A percentile compares a stretch with the other conserved stretches of the same genome.
These are phyloP conservation scores for Bombus picipes DNA, from an alignment of 1,140 invertebrate species.

Conservation along the genomic window DNA sequence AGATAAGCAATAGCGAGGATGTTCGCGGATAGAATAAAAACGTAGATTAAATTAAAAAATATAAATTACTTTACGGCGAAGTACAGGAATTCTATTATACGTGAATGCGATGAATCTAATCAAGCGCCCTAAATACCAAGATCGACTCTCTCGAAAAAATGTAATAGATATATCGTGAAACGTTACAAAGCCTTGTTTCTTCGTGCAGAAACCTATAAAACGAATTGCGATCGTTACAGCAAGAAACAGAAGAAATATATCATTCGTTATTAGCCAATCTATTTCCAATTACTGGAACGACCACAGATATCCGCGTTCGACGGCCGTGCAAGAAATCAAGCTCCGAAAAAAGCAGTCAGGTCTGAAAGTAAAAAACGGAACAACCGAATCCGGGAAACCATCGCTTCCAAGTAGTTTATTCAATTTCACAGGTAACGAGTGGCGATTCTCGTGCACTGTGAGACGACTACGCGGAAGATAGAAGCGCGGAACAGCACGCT, in stretches of 20 bases:
- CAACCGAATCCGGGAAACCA: neutral
- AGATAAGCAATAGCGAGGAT: neutral
- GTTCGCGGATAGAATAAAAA: no score
- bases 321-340: neutral
- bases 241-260: conserved; percentile 6
- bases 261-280: conserved; percentile 12
- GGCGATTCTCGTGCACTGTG: neutral
- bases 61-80: no score
- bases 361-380: neutral
- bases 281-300: conserved; percentile 9
- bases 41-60: neutral
- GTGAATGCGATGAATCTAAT: neutral
- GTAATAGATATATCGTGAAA: neutral
- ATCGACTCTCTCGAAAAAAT: neutral
- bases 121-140: neutral
- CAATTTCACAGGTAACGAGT: conserved; percentile 42
- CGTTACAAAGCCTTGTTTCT: neutral
- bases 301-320: neutral
- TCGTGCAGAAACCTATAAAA: neutral
- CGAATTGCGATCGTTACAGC: neutral
- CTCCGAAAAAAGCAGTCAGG: neutral
- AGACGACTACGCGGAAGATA: neutral
- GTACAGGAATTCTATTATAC: neutral
- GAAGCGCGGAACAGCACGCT: neutral
- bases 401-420: conserved; percentile 2